phyloP scores from a whole-genome alignment of 1,140 invertebrate species.

The Hycleus phaleratus region DNA sequence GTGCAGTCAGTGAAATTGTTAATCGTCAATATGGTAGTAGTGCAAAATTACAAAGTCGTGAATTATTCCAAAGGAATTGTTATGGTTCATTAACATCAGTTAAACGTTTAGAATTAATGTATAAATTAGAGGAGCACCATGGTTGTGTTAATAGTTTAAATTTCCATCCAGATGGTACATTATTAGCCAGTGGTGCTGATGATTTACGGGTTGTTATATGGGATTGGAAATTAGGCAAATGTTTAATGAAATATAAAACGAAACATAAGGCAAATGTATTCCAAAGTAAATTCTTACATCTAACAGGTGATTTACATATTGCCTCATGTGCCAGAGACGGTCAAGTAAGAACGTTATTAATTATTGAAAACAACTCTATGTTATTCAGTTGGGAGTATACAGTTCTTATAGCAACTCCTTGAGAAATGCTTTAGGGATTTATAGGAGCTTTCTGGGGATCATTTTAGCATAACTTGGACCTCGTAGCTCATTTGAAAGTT shows the following conservation, averaged over 20 bases:
- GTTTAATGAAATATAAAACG: conserved; percentile 58
- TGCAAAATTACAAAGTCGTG: conserved; percentile 44
- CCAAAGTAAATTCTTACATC: conserved; percentile 64
- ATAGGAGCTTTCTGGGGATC: too few relatives aligned
- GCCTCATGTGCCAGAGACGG: conserved; percentile 85
- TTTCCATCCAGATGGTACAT: conserved; percentile 71
- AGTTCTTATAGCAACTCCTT: too few relatives aligned
- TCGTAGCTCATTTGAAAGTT: too few relatives aligned
- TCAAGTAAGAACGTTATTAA: conserved; percentile 52
- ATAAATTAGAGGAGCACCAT: conserved; percentile 69
- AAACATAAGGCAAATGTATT: conserved; percentile 85
- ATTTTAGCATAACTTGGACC: too few relatives aligned
- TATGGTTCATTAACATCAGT: conserved; percentile 77
- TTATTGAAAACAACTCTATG: not conserved
- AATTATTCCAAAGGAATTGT: conserved; percentile 61
- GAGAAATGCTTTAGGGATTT: too few relatives aligned
- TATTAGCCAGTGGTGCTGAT: conserved; percentile 83
- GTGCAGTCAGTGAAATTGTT: conserved; percentile 51
- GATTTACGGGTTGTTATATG: conserved; percentile 75
- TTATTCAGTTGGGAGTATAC: too few relatives aligned
- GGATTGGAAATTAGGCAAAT: conserved; percentile 76
- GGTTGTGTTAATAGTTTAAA: conserved; percentile 90
- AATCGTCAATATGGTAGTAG: conserved; percentile 51
- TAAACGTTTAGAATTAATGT: conserved; percentile 71
- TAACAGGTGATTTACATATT: conserved; percentile 69